phyloP scores from a whole-genome alignment of 2,888 invertebrate species.

The Saturnia japonica region DNA sequence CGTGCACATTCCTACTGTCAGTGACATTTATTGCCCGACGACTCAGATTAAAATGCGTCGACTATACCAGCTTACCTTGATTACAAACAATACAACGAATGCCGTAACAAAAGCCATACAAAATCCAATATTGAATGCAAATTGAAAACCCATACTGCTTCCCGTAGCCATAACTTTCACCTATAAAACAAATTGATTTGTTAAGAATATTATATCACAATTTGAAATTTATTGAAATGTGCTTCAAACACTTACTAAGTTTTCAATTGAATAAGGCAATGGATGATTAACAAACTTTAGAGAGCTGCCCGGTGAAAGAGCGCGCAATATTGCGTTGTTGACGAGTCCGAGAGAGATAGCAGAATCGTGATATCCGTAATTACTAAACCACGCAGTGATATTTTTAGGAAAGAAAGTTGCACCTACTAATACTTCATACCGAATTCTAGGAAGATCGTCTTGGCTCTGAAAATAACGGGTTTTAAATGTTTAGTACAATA shows the following conservation, averaged over 20 bases:
- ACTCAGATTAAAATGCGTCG: too few species aligned
- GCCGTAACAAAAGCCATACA: slow-evolving; percentile 89
- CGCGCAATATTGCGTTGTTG: slow-evolving; percentile 83
- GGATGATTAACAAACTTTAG: slow-evolving; percentile 85
- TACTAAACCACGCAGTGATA: slow-evolving; percentile 88
- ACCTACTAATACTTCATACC: slow-evolving; percentile 80
- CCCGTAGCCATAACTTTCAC: slow-evolving; percentile 73
- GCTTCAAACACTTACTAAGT: slow-evolving; percentile 69
- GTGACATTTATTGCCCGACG: too few species aligned
- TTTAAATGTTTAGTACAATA: background rate
- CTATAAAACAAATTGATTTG: slow-evolving; percentile 43
- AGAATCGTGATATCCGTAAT: slow-evolving; percentile 89
- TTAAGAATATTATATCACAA: background rate
- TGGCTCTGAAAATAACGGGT: slow-evolving; percentile 45
- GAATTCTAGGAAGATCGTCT: slow-evolving; percentile 62
- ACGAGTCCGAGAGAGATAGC: slow-evolving; percentile 85
- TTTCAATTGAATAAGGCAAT: slow-evolving; percentile 84
- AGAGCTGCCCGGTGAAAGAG: slow-evolving; percentile 64
- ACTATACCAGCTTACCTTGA: slow-evolving; percentile 64
- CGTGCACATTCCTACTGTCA: too few species aligned
- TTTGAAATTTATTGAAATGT: background rate
- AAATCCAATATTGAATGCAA: slow-evolving; percentile 88
- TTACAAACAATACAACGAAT: slow-evolving; percentile 83
- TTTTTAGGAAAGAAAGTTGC: slow-evolving; percentile 74
- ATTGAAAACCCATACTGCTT: slow-evolving; percentile 79